Percentiles rank a stretch among this genome's conserved stretches.
These are phyloP conservation scores for Episyrphus balteatus DNA, from an alignment of 1,140 invertebrate species.

Conservation along the genomic window DNA sequence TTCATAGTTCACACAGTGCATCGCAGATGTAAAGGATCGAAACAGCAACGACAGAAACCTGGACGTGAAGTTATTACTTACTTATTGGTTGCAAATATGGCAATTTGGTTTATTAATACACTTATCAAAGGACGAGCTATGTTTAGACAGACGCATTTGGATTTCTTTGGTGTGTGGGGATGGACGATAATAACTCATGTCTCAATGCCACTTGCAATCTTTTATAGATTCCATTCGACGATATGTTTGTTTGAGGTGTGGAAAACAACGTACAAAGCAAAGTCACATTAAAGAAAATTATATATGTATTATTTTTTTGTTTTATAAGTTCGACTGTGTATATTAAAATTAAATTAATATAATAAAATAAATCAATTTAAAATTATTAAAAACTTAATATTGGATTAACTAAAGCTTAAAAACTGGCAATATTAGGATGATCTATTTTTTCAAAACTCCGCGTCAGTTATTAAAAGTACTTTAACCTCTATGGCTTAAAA, in stretches of 20 bases:
- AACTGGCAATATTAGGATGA: too few species aligned
- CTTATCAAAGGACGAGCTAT: constrained; percentile 73
- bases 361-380: too few species aligned
- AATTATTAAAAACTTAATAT: too few species aligned
- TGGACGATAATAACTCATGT: constrained; percentile 83
- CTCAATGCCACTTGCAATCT: constrained; percentile 75
- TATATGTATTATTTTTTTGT: too few species aligned
- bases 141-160: constrained; percentile 63
- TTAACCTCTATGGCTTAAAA: too few species aligned
- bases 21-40: constrained; percentile 47
- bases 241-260: constrained; percentile 95
- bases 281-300: constrained; percentile 17
- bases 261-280: constrained; percentile 79
- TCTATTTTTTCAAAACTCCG: too few species aligned
- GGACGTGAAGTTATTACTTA: constrained; percentile 76
- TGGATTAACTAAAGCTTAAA: too few species aligned
- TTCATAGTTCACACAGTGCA: constrained; percentile 76
- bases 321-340: too few species aligned
- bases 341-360: too few species aligned
- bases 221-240: constrained; percentile 84
- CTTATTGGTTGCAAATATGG: constrained; percentile 71
- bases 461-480: too few species aligned
- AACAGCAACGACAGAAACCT: constrained; percentile 57
- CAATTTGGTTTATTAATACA: constrained; percentile 77
- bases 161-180: constrained; percentile 71